These are phyloP conservation scores for Chondrosia reniformis DNA, from an alignment of 37 sponge, comb jelly and placozoan genomes.

Conservation along the genomic window DNA sequence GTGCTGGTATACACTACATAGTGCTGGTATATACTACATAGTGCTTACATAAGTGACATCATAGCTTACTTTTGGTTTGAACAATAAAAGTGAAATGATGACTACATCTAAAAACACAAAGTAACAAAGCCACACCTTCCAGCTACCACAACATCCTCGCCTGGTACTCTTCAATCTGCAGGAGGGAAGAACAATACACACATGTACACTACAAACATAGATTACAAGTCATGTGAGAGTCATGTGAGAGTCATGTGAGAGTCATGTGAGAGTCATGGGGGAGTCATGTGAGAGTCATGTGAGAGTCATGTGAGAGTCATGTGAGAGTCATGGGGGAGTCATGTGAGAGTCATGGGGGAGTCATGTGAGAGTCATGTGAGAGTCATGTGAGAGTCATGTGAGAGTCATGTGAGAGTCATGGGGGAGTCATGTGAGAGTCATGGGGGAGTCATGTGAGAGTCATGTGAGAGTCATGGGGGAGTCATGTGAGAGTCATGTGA, in stretches of 20 bases:
- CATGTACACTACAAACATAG: background rate
- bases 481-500: background rate
- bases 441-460: background rate
- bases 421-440: background rate
- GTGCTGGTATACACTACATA: too few species aligned
- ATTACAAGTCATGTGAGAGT: background rate
- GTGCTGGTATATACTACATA: too few species aligned
- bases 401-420: background rate
- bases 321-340: background rate
- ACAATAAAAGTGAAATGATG: background rate
- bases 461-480: background rate
- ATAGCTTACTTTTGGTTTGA: constrained; percentile 13
- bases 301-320: background rate
- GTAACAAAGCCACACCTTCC: constrained; percentile 13
- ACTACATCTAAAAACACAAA: background rate
- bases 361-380: background rate
- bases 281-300: background rate
- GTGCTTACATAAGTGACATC: too few species aligned
- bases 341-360: background rate
- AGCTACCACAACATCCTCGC: background rate
- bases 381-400: background rate
- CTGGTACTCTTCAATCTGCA: background rate
- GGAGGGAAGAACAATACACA: too few species aligned
- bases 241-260: background rate
- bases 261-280: background rate